These are phyloP conservation scores for Pelvicachromis taeniatus DNA, from an alignment of 2,113 vertebrate species.

Conservation along the genomic window DNA sequence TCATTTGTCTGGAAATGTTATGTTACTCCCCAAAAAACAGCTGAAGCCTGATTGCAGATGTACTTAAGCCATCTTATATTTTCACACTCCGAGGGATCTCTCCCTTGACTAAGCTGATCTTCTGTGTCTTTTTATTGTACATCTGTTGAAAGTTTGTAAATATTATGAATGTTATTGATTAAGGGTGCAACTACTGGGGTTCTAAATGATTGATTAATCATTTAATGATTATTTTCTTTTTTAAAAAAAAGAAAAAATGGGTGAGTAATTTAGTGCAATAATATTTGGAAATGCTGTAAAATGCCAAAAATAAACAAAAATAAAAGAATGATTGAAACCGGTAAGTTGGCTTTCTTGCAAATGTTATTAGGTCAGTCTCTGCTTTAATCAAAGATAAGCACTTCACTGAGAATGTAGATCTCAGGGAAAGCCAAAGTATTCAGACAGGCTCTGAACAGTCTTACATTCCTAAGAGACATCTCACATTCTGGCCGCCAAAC, in stretches of 20 bases:
- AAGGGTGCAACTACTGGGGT: background rate
- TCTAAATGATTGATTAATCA: background rate
- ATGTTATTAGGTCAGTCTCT: background rate
- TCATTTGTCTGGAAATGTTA: slow-evolving; percentile 1
- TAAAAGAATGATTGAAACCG: background rate
- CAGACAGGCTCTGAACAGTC: background rate
- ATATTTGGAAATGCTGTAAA: background rate
- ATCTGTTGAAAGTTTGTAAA: background rate
- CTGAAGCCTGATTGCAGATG: background rate
- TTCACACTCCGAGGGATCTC: background rate
- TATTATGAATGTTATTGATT: background rate
- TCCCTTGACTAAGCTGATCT: background rate
- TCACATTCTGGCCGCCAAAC: background rate
- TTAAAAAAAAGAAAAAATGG: background rate
- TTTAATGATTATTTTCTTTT: background rate
- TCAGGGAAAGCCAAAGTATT: background rate
- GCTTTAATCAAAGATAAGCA: background rate
- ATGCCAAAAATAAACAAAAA: background rate
- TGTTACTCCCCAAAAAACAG: background rate
- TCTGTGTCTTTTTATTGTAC: background rate
- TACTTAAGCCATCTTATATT: background rate
- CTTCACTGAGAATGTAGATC: background rate
- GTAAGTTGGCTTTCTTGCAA: background rate
- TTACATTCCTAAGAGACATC: background rate
- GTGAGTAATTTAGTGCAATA: background rate